Base-by-base conservation (phyloP, 2,888 invertebrate genomes). In the Agriopis aurantiaria region DNA sequence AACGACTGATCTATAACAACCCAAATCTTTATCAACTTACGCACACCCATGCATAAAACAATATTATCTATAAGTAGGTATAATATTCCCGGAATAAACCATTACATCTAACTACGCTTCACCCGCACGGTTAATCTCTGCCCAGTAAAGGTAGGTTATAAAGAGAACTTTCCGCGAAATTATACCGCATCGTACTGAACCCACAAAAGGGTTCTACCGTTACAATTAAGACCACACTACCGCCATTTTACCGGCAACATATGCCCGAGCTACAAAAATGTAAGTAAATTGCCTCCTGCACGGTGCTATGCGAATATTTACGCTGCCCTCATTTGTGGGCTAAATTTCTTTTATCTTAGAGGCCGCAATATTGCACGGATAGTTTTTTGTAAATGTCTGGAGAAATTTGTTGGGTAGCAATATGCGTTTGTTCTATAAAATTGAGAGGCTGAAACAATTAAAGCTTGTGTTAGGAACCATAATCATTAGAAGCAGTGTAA, bases 181-280 rank as follows among this genome's bases (percentile, higher is more conserved):
- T 81, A 83, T 80, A 80, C 81, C 82, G 75, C 81, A 81, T 72
- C 71, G 74, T 74, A 60, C 78, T 74, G 75, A 75, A 74, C 75
- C 79, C 82, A 74, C 83, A 83, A 81, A 71, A 83, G 83, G 83
- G 82, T 76, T 78, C 75, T 65, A 78, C 80, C 73, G 76, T 81
- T 80, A 83, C 83, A 85, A 85, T 85, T 85, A 85, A 82, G 83
- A 76, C 71, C 73, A 70, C 76, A 72, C 73, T 78, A 76, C 75
- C 75, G 74, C 72, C 77, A 71, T 75, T 74, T 75, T 67, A 73
- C 76, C 74, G 72, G 79, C 76, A 80, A 80, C 85, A 84, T 80
- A 81, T 85, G 84, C 81, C 60, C 43, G 66, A 75, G 78, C 78
- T 71, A 81, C 80, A 84, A 82, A 83, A 83, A 81, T 83, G 78